These are phyloP conservation scores for Anaspis maculata DNA, from an alignment of 2,888 invertebrate genomes.

Conservation along the genomic window DNA sequence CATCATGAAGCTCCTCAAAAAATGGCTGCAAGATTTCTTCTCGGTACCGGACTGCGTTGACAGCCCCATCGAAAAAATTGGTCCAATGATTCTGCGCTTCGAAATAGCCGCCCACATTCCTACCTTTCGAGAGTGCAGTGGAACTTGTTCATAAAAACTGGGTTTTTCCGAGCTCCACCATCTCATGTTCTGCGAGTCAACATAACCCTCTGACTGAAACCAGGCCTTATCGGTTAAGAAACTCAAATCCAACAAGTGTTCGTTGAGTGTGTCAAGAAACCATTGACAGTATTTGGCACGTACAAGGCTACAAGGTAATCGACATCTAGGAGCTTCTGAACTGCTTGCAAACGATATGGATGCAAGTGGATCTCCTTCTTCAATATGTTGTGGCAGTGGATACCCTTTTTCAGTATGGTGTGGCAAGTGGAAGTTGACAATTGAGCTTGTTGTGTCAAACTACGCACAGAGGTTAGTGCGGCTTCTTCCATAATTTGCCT, in stretches of 20 bases:
- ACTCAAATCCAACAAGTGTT: conserved; percentile 1
- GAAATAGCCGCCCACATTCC: not conserved
- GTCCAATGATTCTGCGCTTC: not conserved
- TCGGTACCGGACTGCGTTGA: not conserved
- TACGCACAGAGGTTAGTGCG: not conserved
- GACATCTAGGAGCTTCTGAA: conserved; percentile 1
- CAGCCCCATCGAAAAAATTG: not conserved
- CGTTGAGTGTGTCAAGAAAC: conserved; percentile 3
- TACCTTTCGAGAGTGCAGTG: not conserved
- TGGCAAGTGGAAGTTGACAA: conserved; percentile 1
- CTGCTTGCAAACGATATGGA: conserved; percentile 3
- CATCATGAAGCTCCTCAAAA: not conserved
- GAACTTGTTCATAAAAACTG: not conserved
- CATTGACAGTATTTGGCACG: conserved; percentile 5
- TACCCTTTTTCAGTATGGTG: no score
- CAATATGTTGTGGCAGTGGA: not conserved
- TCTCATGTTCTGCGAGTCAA: not conserved
- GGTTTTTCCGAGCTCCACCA: not conserved
- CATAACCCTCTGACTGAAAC: not conserved
- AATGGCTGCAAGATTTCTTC: not conserved
- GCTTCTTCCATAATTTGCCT: conserved; percentile 2
- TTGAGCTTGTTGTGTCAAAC: conserved; percentile 1
- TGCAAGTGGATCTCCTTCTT: conserved; percentile 1
- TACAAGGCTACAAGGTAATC: conserved; percentile 4
- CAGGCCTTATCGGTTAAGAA: not conserved